Evolutionary conservation across 1,140 invertebrate species (phyloP), one percentile per base, ranked within the genome.

Genomic region (Drosophila azteca): DNA sequence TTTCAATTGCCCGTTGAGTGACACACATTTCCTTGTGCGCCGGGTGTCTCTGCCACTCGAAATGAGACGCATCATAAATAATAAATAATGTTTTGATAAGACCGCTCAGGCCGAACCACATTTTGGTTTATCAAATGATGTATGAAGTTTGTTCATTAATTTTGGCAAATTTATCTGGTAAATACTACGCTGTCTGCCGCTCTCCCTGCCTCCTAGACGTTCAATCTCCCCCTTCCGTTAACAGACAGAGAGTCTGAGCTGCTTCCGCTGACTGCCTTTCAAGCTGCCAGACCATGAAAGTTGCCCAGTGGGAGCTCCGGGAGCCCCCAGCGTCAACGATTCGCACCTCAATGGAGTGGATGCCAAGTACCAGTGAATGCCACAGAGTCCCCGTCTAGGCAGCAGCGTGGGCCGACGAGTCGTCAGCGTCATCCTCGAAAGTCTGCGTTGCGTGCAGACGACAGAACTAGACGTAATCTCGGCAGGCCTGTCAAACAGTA

Each of bases 401-500:
- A 22, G 26, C 51, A 8, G 71, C 72, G 72, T 76, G 63, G 71
- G 72, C 50, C 52, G 22, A 49, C 49, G 39, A 50, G 68, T 11
- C 31, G 59, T 63, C 44, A 11, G 20, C 67, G 51, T 69, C 66
- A 62, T 71, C 55, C 66, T 39, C 55, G 41, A 61, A 57, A 44
- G 26, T 45, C 57, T 51, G 22, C 1, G 43, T 62, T 72, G 62
- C 67, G 73, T 81, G 77, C 50, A 49, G 51, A 55, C 48, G 54
- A 66, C 51, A 57, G 52, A 71, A 60, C 62, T 79, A 60, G 71
- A 71, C 77, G 59, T 77, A 73, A 77, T 81, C 73, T 81, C 73
- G 53, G 73, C 74, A 44, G 48, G 35, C 35, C 78, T 81, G 79
- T 81, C 79, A 81, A 77, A 77, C 62, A 64, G 70, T 81, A 81